phyloP scores from a whole-genome alignment of 2,797 vertebrate species.

The Takifugu ocellatus region DNA sequence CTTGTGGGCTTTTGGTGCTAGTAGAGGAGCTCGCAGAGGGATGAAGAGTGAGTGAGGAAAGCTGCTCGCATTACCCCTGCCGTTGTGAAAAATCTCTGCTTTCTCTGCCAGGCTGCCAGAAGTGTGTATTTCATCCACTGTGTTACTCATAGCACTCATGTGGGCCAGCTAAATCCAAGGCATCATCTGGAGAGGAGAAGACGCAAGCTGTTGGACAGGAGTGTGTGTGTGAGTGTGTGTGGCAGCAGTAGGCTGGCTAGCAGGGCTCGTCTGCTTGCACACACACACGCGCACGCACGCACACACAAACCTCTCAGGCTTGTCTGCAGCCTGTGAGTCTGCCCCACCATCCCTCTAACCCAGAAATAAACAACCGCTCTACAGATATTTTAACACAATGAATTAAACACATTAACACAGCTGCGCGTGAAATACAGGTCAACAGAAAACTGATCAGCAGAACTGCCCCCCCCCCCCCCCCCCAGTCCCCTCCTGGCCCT shows the following conservation, averaged over 20 bases:
- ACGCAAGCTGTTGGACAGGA: conserved; percentile 53
- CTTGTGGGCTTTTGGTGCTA: conserved; percentile 62
- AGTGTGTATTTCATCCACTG: conserved; percentile 73
- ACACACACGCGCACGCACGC: conserved; percentile 25
- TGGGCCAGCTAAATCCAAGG: conserved; percentile 73
- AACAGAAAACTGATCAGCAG: conserved; percentile 1
- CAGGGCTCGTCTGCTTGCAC: conserved; percentile 49
- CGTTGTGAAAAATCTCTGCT: conserved; percentile 73
- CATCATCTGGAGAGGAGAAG: conserved; percentile 75
- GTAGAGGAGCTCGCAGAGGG: conserved; percentile 63
- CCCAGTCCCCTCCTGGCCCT: background rate
- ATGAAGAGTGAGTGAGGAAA: conserved; percentile 65
- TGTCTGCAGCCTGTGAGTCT: conserved; percentile 71
- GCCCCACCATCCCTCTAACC: conserved; percentile 77
- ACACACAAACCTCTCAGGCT: conserved; percentile 35
- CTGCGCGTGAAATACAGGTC: background rate
- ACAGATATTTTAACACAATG: conserved; percentile 80
- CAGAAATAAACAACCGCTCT: conserved; percentile 79
- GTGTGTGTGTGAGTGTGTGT: conserved; percentile 30
- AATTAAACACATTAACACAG: conserved; percentile 55
- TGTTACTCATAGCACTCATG: conserved; percentile 78
- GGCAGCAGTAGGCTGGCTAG: conserved; percentile 46
- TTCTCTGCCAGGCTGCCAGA: conserved; percentile 70
- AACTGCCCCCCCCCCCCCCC: too few relatives aligned
- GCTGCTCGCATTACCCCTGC: conserved; percentile 62